Percentiles rank a stretch among this genome's conserved stretches.
These are phyloP conservation scores for Cordilura impudica DNA, from an alignment of 2,888 invertebrate genomes.

Conservation along the genomic window DNA sequence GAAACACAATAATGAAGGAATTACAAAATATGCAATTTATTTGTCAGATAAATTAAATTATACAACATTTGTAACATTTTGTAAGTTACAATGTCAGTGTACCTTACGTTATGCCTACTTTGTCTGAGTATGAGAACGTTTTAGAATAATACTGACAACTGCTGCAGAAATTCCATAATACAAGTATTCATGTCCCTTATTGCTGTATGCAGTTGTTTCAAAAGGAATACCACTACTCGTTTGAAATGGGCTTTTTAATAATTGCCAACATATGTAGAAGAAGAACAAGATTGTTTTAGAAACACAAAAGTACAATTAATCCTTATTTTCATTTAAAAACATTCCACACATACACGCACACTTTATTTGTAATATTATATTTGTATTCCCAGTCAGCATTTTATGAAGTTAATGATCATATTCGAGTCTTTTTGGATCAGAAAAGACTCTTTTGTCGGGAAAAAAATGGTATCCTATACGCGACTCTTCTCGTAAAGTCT, in stretches of 20 bases:
- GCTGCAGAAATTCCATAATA: constrained; percentile 30
- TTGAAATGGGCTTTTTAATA: constrained; percentile 13
- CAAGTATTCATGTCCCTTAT: no score
- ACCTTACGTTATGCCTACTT: neutral
- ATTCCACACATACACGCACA: no score
- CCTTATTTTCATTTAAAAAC: neutral
- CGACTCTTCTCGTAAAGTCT: no score
- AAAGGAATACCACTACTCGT: neutral
- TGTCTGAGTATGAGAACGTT: neutral
- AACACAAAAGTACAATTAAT: constrained; percentile 14
- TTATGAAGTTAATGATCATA: no score
- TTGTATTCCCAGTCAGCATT: no score
- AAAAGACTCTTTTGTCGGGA: no score
- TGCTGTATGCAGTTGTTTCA: constrained; percentile 17
- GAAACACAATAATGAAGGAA: constrained; percentile 24
- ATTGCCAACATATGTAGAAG: neutral
- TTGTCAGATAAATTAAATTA: constrained; percentile 52
- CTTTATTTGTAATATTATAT: no score
- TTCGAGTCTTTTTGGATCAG: no score
- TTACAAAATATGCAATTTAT: constrained; percentile 49
- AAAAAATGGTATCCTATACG: no score
- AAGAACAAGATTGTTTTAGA: neutral
- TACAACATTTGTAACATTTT: constrained; percentile 41
- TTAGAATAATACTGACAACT: constrained; percentile 6
- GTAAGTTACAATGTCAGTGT: neutral